phyloP scores from a whole-genome alignment of 2,888 invertebrate genomes.

The Macrostomum cliftonense region DNA sequence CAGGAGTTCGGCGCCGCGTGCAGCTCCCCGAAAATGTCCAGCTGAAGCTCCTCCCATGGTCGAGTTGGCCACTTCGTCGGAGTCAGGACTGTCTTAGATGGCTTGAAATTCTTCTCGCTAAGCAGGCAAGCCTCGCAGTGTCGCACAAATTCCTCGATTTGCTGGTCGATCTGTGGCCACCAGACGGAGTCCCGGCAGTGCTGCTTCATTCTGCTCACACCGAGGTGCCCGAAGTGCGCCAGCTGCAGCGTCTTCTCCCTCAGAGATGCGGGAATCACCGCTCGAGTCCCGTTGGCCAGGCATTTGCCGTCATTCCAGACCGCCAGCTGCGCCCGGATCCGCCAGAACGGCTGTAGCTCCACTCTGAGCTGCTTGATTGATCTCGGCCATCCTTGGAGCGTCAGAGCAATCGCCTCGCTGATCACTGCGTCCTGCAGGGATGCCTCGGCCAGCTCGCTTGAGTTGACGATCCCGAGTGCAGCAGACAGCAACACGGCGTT shows the following conservation, averaged over 20 bases:
- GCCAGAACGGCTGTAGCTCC: neutral
- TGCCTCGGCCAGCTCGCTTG: too few species aligned
- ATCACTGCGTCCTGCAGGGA: too few species aligned
- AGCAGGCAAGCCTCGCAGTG: conserved; percentile 4
- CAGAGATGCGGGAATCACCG: conserved; percentile 1
- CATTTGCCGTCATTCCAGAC: neutral
- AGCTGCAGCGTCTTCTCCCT: neutral
- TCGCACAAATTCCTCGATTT: neutral
- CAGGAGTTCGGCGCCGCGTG: neutral
- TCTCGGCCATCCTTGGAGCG: too few species aligned
- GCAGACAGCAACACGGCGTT: too few species aligned
- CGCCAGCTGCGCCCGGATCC: neutral
- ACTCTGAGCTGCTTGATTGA: too few species aligned
- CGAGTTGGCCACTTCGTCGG: neutral
- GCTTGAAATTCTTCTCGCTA: neutral
- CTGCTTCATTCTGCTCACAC: conserved; percentile 3
- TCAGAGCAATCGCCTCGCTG: too few species aligned
- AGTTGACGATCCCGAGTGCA: too few species aligned
- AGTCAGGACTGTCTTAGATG: neutral
- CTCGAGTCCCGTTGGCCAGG: neutral
- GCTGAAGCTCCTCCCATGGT: conserved; percentile 2
- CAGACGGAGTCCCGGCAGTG: conserved; percentile 2
- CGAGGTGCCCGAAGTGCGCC: conserved; percentile 5
- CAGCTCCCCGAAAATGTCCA: conserved; percentile 1
- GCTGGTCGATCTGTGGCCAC: conserved; percentile 6